These are phyloP conservation scores for Chironomus riparius DNA, from an alignment of 2,888 invertebrate species.

Conservation along the genomic window DNA sequence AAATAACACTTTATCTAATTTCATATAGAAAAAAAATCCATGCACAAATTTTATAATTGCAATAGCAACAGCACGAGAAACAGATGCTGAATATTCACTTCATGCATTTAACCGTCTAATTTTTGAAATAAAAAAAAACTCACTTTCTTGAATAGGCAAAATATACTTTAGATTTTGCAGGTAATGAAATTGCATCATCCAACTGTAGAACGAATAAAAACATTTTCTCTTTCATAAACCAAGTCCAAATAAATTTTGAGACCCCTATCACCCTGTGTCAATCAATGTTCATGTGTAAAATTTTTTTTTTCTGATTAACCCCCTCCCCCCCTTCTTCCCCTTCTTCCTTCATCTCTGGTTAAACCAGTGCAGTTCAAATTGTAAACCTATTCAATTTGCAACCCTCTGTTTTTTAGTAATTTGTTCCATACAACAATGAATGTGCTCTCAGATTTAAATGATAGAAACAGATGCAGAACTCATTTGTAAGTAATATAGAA, in stretches of 20 bases:
- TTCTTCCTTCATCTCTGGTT: too few species aligned
- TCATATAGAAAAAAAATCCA: too few species aligned
- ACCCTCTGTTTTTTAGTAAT: background rate
- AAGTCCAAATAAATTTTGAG: too few species aligned
- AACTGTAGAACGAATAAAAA: background rate
- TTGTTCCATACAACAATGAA: background rate
- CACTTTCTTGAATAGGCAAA: too few species aligned
- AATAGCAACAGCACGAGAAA: slow-evolving; percentile 13
- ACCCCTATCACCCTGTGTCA: too few species aligned
- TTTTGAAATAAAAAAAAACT: too few species aligned
- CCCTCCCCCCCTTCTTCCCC: too few species aligned
- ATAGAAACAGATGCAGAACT: background rate
- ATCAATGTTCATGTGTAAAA: too few species aligned
- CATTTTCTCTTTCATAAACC: background rate
- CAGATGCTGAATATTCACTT: background rate
- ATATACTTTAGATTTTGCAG: background rate
- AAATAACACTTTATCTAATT: too few species aligned
- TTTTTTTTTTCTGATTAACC: too few species aligned
- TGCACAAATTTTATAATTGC: background rate
- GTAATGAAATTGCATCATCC: background rate
- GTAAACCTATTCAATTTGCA: slow-evolving; percentile 1
- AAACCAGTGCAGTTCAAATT: background rate
- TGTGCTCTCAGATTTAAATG: background rate
- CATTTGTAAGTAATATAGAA: background rate
- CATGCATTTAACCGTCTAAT: too few species aligned